Evolutionary conservation across 2,797 vertebrate genomes (phyloP).

Genomic region (Cercopithecus mitis): DNA sequence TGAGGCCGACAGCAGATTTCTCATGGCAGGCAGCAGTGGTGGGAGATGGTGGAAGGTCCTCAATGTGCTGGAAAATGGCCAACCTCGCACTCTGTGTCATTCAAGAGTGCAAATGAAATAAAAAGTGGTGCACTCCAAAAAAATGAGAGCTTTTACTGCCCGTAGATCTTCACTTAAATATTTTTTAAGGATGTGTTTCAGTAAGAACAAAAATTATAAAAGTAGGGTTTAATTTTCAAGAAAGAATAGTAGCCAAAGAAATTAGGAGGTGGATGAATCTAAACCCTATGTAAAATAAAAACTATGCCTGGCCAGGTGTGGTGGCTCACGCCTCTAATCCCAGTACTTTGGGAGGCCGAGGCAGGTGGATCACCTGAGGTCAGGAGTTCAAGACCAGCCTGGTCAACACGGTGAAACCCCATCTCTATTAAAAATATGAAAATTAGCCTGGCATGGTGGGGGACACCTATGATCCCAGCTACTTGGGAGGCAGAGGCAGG

Average conservation of each 20-base stretch:
- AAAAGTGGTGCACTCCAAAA: not conserved
- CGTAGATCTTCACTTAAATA: not conserved
- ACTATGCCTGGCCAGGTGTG: rapidly evolving
- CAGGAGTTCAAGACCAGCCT: too few species aligned
- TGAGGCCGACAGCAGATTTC: not conserved
- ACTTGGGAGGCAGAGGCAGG: too few species aligned
- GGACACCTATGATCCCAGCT: too few species aligned
- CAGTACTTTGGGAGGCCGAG: too few species aligned
- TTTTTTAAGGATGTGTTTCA: not conserved
- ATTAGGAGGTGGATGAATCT: rapidly evolving
- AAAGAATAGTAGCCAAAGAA: not conserved
- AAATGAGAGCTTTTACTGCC: not conserved
- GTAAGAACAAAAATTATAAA: not conserved
- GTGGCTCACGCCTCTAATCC: too few species aligned
- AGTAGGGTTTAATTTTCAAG: not conserved
- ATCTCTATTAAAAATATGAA: too few species aligned
- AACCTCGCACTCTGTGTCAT: rapidly evolving
- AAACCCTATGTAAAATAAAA: rapidly evolving
- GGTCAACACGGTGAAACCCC: too few species aligned
- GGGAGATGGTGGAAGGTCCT: not conserved
- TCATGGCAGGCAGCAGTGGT: rapidly evolving
- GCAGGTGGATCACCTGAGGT: too few species aligned
- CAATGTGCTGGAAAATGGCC: not conserved
- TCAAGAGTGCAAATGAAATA: not conserved
- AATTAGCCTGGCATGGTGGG: too few species aligned